A percentile compares a stretch with the other conserved stretches of the same genome.
Evolutionary conservation across 2,888 invertebrate species (phyloP).

Genomic region (Clistopyga incitator): DNA sequence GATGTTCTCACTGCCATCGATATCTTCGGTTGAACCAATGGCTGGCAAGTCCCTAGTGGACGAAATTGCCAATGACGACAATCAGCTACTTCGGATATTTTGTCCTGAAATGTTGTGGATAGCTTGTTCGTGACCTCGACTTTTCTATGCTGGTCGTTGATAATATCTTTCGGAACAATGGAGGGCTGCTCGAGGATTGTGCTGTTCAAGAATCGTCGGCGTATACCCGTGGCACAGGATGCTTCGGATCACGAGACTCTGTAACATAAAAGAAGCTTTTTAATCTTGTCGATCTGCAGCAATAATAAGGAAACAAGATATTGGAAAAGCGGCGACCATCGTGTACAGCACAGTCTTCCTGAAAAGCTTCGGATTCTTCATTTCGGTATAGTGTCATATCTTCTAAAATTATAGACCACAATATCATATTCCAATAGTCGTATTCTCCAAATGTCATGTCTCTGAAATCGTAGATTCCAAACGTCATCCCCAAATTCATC

Average conservation of each 20-base stretch:
- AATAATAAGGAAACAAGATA: neutral
- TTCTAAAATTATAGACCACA: too few relatives aligned
- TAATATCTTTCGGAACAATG: constrained; percentile 21
- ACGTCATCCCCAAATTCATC: too few relatives aligned
- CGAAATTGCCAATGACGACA: constrained; percentile 20
- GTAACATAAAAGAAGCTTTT: constrained; percentile 24
- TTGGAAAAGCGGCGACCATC: neutral
- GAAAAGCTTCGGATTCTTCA: neutral
- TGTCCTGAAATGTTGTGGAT: constrained; percentile 32
- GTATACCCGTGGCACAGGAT: neutral
- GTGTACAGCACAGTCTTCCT: neutral
- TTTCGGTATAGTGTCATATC: neutral
- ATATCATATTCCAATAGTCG: too few relatives aligned
- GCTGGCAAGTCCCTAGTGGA: neutral
- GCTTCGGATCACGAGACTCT: neutral
- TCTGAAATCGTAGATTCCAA: too few relatives aligned
- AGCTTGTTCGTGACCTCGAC: neutral
- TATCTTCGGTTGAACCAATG: neutral
- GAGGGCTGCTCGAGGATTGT: neutral
- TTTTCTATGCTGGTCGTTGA: constrained; percentile 6
- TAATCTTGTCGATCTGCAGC: constrained; percentile 10
- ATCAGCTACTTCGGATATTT: constrained; percentile 30
- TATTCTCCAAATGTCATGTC: too few relatives aligned
- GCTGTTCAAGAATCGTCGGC: constrained; percentile 27
- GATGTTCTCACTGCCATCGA: constrained; percentile 1